phyloP scores from a whole-genome alignment of 2,113 vertebrate genomes.

The Notothenia coriiceps region DNA sequence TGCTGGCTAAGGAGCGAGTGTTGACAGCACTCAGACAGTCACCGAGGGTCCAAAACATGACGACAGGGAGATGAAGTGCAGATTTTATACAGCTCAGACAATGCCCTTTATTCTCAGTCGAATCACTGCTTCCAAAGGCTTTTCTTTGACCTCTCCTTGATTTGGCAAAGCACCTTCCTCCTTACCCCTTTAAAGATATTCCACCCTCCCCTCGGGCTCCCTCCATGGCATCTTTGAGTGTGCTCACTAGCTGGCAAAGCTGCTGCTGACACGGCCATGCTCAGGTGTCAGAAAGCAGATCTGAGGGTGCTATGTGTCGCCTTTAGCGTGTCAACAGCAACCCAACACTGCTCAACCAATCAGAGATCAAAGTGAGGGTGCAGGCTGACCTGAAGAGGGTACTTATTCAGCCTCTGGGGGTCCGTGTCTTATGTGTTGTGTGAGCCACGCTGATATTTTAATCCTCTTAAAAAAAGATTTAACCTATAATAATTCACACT shows the following conservation, averaged over 20 bases:
- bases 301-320: constrained; percentile 44
- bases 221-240: constrained; percentile 4
- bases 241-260: constrained; percentile 33
- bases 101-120: constrained; percentile 21
- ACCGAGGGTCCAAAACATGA: constrained; percentile 3
- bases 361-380: constrained; percentile 64
- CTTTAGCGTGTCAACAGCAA: constrained; percentile 69
- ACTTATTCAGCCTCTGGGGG: neutral
- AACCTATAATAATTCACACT: neutral
- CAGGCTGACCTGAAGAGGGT: constrained; percentile 6
- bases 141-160: constrained; percentile 23
- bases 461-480: neutral
- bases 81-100: constrained; percentile 37
- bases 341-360: constrained; percentile 67
- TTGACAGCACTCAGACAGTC: constrained; percentile 44
- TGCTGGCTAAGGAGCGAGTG: constrained; percentile 42
- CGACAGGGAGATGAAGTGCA: constrained; percentile 9
- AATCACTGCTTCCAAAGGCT: constrained; percentile 14
- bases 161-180: constrained; percentile 5
- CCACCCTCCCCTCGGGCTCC: neutral
- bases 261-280: constrained; percentile 61
- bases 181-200: neutral
- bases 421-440: constrained; percentile 1
- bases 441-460: neutral
- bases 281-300: constrained; percentile 74